Base-by-base conservation (phyloP, 2,113 vertebrate species). In the Cottus gobio region DNA sequence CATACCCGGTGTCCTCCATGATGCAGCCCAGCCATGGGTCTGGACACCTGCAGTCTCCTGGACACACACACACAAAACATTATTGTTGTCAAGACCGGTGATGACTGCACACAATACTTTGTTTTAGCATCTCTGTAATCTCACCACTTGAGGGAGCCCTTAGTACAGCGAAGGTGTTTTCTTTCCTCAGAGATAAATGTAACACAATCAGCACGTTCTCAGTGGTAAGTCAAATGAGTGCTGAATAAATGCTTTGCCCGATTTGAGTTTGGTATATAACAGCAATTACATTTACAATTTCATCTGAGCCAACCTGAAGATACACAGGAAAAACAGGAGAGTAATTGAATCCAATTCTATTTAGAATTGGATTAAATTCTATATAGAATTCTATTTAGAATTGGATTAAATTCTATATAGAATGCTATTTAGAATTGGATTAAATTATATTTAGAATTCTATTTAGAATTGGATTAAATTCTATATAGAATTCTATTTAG, bases 1-100 rank as follows among this genome's bases (percentile, higher is more conserved):
- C 92, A 85, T 94, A 99, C 98, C 98, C 98, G 0, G 97, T 99
- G 86, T 99, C 98, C 86, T 99, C 98, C 98, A 99, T 99, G 90
- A 99, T 99, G 24, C 98, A 99, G 36, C 98, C 98, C 78, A 97
- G 94, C 98, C 98, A 99, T 0, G 91, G 87, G 58, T 99, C 98
- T 0, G 98, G 96, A 94, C 97, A 99, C 61, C 96, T 95, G 90
- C 98, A 99, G 78, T 96, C 97, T 60, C 96, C 97, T 99, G 91
- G 7, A 81, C 75, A 50, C 1, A 84, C 5, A 82, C 50, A 87
- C 54, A 80, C 24, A 83, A 54, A 4, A 50, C 56, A 34, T 18
- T 12, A 18, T 20, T 31, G 56, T 56, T 22, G n/a, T 67, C 39
- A 75, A 11, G 28, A 22, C 30, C 34, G 28, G 3, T 15, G 36